These are phyloP conservation scores for Okamejei kenojei DNA, from an alignment of 2,797 vertebrate species.

Conservation along the genomic window DNA sequence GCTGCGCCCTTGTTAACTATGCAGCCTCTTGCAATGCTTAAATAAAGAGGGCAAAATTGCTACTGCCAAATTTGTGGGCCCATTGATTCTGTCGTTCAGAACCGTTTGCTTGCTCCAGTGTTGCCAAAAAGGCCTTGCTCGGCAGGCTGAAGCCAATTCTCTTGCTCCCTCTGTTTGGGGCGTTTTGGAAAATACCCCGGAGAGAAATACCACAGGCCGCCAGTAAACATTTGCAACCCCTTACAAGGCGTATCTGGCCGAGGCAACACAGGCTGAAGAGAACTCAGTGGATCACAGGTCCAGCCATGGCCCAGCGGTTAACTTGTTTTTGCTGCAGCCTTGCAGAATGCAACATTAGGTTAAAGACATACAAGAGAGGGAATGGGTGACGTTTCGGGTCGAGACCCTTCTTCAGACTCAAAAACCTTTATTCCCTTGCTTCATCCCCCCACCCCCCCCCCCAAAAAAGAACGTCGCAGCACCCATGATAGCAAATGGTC, in stretches of 20 bases:
- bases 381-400: no score
- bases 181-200: neutral
- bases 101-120: neutral
- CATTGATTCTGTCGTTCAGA: neutral
- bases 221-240: neutral
- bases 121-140: no score
- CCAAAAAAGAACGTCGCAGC: neutral
- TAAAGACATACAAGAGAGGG: neutral
- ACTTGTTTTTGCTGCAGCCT: neutral
- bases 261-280: neutral
- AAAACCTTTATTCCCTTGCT: neutral
- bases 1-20: neutral
- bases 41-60: no score
- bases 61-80: neutral
- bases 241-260: neutral
- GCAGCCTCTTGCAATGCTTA: no score
- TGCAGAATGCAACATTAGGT: neutral
- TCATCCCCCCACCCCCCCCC: no score
- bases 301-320: neutral
- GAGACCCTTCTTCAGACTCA: no score
- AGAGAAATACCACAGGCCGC: neutral
- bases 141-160: neutral
- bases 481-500: neutral
- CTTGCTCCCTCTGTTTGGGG: conserved; percentile 28
- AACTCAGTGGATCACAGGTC: neutral